Evolutionary conservation across 2,888 invertebrate species (phyloP).

Genomic region (Trachelus troglodyta): DNA sequence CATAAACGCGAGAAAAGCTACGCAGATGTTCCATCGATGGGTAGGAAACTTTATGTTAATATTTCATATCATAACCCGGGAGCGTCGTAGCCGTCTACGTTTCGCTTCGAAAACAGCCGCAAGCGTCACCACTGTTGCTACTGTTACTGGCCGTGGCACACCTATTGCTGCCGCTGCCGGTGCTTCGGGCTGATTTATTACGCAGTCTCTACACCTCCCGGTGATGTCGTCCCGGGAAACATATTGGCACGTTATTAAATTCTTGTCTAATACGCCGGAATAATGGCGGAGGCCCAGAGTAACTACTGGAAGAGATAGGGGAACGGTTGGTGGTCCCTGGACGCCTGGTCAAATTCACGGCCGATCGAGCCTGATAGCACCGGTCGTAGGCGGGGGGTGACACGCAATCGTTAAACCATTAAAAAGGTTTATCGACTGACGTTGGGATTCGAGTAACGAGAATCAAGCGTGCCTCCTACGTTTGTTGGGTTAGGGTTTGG

Average conservation of each 20-base stretch:
- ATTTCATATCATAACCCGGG: conserved; percentile 1
- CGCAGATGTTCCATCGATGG: conserved; percentile 2
- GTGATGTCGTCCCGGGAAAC: conserved; percentile 41
- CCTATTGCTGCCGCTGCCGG: conserved; percentile 9
- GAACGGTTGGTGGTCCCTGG: conserved; percentile 3
- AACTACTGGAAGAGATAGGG: conserved; percentile 23
- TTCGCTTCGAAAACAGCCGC: neutral
- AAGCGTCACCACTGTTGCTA: neutral
- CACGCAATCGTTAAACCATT: conserved; percentile 33
- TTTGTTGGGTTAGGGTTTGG: neutral
- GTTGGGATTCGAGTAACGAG: conserved; percentile 30
- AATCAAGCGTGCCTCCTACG: conserved; percentile 5
- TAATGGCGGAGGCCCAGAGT: conserved; percentile 38
- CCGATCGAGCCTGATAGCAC: conserved; percentile 15
- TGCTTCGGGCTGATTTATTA: conserved; percentile 40
- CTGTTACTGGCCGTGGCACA: neutral
- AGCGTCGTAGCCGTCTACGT: neutral
- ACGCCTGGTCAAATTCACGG: conserved; percentile 9
- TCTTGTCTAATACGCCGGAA: conserved; percentile 58
- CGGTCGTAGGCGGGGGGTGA: neutral
- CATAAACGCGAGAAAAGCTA: neutral
- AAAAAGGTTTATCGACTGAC: conserved; percentile 35
- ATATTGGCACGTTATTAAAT: conserved; percentile 60
- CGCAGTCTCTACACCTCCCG: conserved; percentile 23
- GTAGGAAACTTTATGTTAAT: conserved; percentile 2